phyloP scores from a whole-genome alignment of 2,113 vertebrate species.

The Ictalurus furcatus region DNA sequence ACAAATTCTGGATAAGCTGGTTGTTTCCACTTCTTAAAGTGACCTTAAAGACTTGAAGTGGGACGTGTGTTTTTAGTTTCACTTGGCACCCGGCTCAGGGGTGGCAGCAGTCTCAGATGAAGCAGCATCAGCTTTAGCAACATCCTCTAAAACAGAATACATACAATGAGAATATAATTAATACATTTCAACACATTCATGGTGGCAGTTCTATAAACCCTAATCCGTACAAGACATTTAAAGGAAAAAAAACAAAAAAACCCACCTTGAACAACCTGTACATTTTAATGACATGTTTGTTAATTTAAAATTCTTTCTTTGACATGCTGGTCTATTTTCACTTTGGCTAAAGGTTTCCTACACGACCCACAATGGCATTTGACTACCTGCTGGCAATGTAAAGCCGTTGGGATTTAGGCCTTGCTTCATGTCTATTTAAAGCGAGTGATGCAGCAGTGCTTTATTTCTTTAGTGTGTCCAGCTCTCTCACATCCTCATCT shows the following conservation, averaged over 20 bases:
- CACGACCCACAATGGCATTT: background rate
- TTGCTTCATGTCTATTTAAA: background rate
- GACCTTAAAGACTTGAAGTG: background rate
- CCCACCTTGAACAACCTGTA: background rate
- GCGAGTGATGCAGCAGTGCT: background rate
- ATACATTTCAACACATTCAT: background rate
- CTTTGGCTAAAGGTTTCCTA: background rate
- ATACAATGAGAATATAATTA: background rate
- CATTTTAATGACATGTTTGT: too few relatives aligned
- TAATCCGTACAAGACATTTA: background rate
- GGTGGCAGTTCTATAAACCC: background rate
- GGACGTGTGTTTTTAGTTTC: conserved; percentile 30
- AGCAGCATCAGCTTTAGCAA: conserved; percentile 56
- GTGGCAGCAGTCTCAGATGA: conserved; percentile 42
- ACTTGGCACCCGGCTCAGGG: conserved; percentile 61
- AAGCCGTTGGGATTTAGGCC: background rate
- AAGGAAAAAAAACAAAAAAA: background rate
- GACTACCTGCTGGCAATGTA: background rate
- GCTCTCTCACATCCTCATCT: background rate
- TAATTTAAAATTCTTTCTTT: background rate
- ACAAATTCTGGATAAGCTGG: background rate
- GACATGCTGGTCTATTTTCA: background rate
- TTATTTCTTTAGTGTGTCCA: background rate
- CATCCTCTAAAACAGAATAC: conserved; percentile 55
- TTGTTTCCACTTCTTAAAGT: background rate